A percentile compares a stretch with the other conserved stretches of the same genome.
Evolutionary conservation across 2,888 invertebrate species (phyloP).

Genomic region (Isotomurus palustris): DNA sequence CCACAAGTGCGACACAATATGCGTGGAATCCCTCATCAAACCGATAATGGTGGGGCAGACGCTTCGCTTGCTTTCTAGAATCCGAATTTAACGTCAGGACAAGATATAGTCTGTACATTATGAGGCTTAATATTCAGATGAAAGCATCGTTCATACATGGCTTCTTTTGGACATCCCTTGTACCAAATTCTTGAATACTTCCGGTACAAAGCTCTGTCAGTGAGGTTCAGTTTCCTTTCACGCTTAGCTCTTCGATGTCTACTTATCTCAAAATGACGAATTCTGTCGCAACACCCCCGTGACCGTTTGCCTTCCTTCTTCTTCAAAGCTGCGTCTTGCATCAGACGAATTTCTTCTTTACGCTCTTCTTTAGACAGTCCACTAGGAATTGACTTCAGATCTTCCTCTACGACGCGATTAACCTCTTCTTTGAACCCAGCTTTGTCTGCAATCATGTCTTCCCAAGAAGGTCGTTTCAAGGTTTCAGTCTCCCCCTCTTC

Average conservation of each 20-base stretch:
- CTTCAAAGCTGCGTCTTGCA: neutral
- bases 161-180: constrained; percentile 26
- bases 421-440: constrained; percentile 11
- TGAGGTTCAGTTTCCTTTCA: constrained; percentile 4
- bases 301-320: neutral
- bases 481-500: constrained; percentile 17
- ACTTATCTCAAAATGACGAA: no score
- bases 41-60: constrained; percentile 22
- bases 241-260: constrained; percentile 2
- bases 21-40: constrained; percentile 31
- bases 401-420: constrained; percentile 4
- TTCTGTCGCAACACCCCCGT: no score
- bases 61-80: constrained; percentile 9
- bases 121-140: neutral
- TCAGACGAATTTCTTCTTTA: neutral
- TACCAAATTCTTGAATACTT: constrained; percentile 31
- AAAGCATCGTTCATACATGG: constrained; percentile 6
- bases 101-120: no score
- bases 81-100: neutral
- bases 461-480: constrained; percentile 19
- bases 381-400: neutral
- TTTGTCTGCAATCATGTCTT: constrained; percentile 21
- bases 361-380: constrained; percentile 6
- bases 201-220: constrained; percentile 15
- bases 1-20: constrained; percentile 29